Evolutionary conservation across 1,140 invertebrate genomes (phyloP), one percentile per base, ranked within the genome.

Genomic region (Laodelphax striatellus): DNA sequence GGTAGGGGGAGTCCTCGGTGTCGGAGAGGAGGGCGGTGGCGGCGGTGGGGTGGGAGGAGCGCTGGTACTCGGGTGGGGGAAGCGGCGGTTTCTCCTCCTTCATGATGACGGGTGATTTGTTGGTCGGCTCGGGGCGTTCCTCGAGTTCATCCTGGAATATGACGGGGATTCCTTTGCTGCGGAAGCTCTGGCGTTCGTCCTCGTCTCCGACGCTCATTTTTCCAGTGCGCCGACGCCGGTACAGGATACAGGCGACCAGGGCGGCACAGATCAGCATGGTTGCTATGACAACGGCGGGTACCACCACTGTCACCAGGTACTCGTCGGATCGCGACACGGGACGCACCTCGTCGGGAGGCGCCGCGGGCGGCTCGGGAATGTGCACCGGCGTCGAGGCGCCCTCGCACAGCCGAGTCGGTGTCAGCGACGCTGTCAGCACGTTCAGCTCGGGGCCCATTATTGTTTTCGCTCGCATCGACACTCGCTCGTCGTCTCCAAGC

Each of bases 101-200:
- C 72, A 95, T 81, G 63, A 96, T 95, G 1, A 96, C 84, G 1
- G 92, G 92, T 42, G 86, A 85, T 75, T 94, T 94, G 66, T 92
- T 90, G 28, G 85, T 86, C 31, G 88, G 84, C 72, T 87, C 87
- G 1, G 86, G 88, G 69, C 92, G 88, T 68, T 96, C 92, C 65
- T 94, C 91, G 13, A 95, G 76, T 71, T 97, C 94, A 73, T 97
- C 92, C 71, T 74, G 87, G 73, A 97, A 95, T 65, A 97, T 97
- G 6, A 96, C 90, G 0, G 94, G 94, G 66, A 94, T 90, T 50
- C 91, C 91, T 74, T 93, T 94, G 64, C 85, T 91, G 9, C 90
- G 80, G 74, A 93, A 94, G 55, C 80, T 86, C 72, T 85, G 84
- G 52, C 86, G 78, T 66, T 88, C 87, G 66, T 90, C 87, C 64